Conservation (phyloP, 2,797 vertebrate species). For the Tragelaphus oryx region DNA sequence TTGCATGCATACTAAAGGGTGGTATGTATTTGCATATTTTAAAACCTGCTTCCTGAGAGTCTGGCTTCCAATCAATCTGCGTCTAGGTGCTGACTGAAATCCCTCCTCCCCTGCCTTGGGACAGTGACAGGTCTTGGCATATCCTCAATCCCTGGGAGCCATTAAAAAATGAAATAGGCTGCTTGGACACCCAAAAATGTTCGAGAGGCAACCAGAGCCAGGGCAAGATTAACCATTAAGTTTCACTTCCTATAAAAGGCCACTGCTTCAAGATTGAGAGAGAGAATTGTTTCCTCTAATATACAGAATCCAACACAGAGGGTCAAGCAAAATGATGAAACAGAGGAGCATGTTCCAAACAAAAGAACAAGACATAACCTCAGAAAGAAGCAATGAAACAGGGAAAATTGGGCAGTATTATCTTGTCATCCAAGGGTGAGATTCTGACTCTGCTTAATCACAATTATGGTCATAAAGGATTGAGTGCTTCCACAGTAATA, state of each 20-base stretch:
- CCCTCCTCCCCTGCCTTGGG: not conserved
- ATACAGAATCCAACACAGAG: not conserved
- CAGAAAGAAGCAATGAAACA: not conserved
- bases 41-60: not conserved
- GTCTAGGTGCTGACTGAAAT: not conserved
- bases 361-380: not conserved
- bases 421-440: not conserved
- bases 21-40: not conserved
- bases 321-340: not conserved
- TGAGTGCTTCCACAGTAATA: not conserved
- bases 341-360: not conserved
- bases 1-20: not conserved
- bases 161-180: not conserved
- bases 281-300: not conserved
- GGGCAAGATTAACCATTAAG: not conserved
- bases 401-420: not conserved
- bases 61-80: not conserved
- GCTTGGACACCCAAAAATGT: not conserved
- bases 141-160: not conserved
- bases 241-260: not conserved
- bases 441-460: not conserved
- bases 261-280: not conserved
- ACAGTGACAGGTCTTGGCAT: not conserved
- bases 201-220: not conserved
- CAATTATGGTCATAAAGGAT: not conserved